Conservation (phyloP, 2,797 vertebrate species). For the Catostomus latipinnis region DNA sequence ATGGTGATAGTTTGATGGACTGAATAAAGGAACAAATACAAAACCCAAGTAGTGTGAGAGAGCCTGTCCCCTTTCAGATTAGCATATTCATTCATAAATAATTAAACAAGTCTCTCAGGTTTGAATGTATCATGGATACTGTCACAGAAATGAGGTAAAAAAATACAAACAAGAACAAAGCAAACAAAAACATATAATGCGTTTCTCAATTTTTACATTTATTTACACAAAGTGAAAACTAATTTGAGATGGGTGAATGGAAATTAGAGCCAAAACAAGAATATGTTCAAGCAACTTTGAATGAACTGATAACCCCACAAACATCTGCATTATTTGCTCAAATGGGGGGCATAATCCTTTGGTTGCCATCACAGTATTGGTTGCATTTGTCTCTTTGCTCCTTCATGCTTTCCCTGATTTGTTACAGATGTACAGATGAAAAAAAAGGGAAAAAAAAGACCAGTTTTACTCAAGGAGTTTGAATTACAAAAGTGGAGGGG, state of each 20-base stretch:
- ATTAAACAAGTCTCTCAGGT: slow-evolving; percentile 71
- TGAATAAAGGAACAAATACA: slow-evolving; percentile 72
- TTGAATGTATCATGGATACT: slow-evolving; percentile 73
- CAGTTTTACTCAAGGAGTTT: not conserved
- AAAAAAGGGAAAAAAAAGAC: slow-evolving; percentile 1
- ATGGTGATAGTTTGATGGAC: slow-evolving; percentile 69
- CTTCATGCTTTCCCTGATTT: slow-evolving; percentile 44
- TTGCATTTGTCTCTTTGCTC: slow-evolving; percentile 31
- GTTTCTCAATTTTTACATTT: slow-evolving; percentile 60
- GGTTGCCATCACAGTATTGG: slow-evolving; percentile 33
- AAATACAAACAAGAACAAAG: slow-evolving; percentile 66
- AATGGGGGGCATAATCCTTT: slow-evolving; percentile 15
- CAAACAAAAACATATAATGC: slow-evolving; percentile 53
- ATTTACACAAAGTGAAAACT: slow-evolving; percentile 68
- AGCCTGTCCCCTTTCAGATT: slow-evolving; percentile 76
- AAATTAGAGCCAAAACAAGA: slow-evolving; percentile 34
- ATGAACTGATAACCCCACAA: slow-evolving; percentile 1
- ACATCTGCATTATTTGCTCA: not conserved
- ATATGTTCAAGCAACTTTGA: slow-evolving; percentile 38
- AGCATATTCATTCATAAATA: slow-evolving; percentile 87
- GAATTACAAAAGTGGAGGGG: not conserved
- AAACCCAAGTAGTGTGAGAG: slow-evolving; percentile 70
- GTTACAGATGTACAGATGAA: not conserved
- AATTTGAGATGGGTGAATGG: slow-evolving; percentile 22
- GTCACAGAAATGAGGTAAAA: slow-evolving; percentile 81